phyloP scores from a whole-genome alignment of 2,113 vertebrate genomes.

The Pantherophis guttatus region DNA sequence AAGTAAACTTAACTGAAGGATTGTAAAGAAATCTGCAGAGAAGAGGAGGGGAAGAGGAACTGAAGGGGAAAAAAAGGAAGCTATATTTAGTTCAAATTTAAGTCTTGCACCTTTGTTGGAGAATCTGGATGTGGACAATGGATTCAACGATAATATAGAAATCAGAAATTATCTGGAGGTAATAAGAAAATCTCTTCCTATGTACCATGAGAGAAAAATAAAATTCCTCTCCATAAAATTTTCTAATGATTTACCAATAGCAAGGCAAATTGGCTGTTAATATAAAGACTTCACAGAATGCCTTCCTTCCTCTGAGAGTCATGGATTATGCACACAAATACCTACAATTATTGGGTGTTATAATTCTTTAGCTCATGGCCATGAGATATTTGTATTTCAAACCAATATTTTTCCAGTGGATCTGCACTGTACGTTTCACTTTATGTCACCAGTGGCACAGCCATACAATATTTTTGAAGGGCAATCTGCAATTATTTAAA shows the following conservation, averaged over 20 bases:
- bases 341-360: neutral
- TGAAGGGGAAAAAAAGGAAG: neutral
- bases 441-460: neutral
- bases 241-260: neutral
- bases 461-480: neutral
- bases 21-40: neutral
- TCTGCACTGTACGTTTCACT: neutral
- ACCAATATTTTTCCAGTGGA: neutral
- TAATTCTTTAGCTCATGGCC: neutral
- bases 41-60: neutral
- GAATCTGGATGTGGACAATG: neutral
- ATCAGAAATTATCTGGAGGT: neutral
- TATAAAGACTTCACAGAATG: neutral
- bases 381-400: neutral
- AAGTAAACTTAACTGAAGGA: neutral
- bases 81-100: neutral
- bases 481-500: neutral
- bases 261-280: neutral
- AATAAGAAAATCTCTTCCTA: neutral
- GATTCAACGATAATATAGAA: neutral
- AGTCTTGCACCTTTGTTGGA: fast-evolving
- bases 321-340: neutral
- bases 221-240: neutral
- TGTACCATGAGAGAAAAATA: constrained; percentile 14
- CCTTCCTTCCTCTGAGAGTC: neutral